Evolutionary conservation across 1,140 invertebrate species (phyloP).

Genomic region (Aradophagus sp.): DNA sequence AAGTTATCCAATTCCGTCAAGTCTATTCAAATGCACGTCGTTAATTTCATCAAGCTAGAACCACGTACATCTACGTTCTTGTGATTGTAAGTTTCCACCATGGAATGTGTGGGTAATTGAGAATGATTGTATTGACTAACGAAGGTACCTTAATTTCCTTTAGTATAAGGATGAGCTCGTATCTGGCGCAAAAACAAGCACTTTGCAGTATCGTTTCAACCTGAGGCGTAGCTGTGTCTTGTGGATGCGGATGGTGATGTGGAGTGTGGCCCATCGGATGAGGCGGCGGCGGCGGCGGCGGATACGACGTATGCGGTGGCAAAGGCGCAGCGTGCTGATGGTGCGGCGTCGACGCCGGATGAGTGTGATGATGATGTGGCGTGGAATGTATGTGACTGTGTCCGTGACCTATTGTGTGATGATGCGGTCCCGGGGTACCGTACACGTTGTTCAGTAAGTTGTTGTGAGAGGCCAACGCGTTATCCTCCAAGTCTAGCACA

Average conservation of each 20-base stretch:
- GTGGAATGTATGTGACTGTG: constrained; percentile 71
- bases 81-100: no score
- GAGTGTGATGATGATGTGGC: constrained; percentile 72
- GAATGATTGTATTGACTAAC: no score
- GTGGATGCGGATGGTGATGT: constrained; percentile 73
- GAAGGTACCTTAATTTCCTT: constrained; percentile 94
- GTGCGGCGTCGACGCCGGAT: constrained; percentile 68
- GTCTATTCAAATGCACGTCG: no score
- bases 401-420: constrained; percentile 69
- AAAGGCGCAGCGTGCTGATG: constrained; percentile 70
- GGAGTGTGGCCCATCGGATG: constrained; percentile 72
- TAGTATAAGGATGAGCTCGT: constrained; percentile 94
- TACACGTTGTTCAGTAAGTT: constrained; percentile 73
- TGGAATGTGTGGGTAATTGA: no score
- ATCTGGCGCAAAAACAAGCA: constrained; percentile 85
- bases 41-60: no score
- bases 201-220: constrained; percentile 76
- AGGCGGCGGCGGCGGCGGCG: constrained; percentile 48
- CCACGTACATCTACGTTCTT: no score
- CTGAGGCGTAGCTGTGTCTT: constrained; percentile 73
- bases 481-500: constrained; percentile 94
- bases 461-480: constrained; percentile 73
- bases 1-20: no score
- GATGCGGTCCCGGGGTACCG: constrained; percentile 71
- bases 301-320: constrained; percentile 67